Base-by-base conservation (phyloP, 2,888 invertebrate species). In the Stratiomys singularior region DNA sequence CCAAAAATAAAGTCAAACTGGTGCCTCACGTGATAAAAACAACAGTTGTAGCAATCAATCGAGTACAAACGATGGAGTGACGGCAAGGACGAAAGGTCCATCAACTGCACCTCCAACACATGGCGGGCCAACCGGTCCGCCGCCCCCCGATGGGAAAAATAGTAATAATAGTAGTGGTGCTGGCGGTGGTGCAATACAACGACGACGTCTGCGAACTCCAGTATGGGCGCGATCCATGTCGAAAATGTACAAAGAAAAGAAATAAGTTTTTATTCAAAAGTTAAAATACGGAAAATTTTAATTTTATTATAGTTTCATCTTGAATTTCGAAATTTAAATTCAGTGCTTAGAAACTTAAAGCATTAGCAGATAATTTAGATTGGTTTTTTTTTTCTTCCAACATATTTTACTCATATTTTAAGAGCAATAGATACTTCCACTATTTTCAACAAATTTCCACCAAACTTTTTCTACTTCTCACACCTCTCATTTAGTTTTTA, bases 141-240 rank as follows among this genome's bases (percentile, higher is more conserved):
- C 86, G 85, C 82, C 84, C 82, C 83, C 80, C 83, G 25, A 37
- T n/a, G 52, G 46, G 21, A 27, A 23, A 25, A 67, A 18, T 72
- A 25, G 30, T 77, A 71, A 30, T 64, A 67, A 9, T 58, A 47
- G 27, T 76, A 25, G 58, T 46, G 66, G 23, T 58, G 52, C 15
- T 66, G 44, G 52, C 60, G 52, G 69, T 52, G 76, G 46, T 76
- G 89, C 91, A 82, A 89, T 90, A 81, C 92, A 91, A 89, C 91
- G 90, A 89, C 91, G 93, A 88, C 92, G 93, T 84, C 92, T 94
- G 87, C 92, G 93, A 88, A 92, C 93, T 85, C 94, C 94, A 85
- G 92, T 93, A 88, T 94, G 94, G 94, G 92, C 93, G 88, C 91
- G 93, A 90, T 92, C 92, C 89, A 90, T 90, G 87, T 89, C 90